These are phyloP conservation scores for Cettia cetti DNA, from an alignment of 2,113 vertebrate species.

Conservation along the genomic window DNA sequence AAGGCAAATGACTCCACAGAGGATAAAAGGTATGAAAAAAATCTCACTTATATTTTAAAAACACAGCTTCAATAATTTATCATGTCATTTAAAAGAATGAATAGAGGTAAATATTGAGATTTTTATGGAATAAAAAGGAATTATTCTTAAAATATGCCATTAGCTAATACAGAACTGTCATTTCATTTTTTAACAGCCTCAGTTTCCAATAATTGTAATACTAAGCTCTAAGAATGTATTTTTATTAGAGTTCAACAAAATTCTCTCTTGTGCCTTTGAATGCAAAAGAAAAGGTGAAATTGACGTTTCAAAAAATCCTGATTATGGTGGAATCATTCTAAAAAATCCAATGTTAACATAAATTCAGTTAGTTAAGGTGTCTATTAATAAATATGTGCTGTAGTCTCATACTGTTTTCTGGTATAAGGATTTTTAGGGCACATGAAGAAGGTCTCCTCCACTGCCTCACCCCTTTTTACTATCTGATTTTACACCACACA, in stretches of 20 bases:
- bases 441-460: not conserved
- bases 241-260: not conserved
- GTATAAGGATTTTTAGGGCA: not conserved
- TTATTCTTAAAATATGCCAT: not conserved
- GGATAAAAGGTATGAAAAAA: conserved; percentile 11
- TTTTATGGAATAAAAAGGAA: not conserved
- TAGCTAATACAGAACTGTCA: not conserved
- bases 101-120: not conserved
- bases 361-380: not conserved
- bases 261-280: not conserved
- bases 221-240: not conserved
- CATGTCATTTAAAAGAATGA: not conserved
- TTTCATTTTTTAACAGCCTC: not conserved
- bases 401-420: not conserved
- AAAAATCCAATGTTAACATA: not conserved
- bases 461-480: not conserved
- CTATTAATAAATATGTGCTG: not conserved
- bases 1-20: conserved; percentile 19
- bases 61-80: not conserved
- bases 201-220: not conserved
- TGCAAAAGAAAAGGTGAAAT: not conserved
- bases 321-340: not conserved
- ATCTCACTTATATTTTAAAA: not conserved
- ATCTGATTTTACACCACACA: not conserved
- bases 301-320: not conserved